Evolutionary conservation across 2,797 vertebrate species (phyloP).

Genomic region (Australoheros facetus): DNA sequence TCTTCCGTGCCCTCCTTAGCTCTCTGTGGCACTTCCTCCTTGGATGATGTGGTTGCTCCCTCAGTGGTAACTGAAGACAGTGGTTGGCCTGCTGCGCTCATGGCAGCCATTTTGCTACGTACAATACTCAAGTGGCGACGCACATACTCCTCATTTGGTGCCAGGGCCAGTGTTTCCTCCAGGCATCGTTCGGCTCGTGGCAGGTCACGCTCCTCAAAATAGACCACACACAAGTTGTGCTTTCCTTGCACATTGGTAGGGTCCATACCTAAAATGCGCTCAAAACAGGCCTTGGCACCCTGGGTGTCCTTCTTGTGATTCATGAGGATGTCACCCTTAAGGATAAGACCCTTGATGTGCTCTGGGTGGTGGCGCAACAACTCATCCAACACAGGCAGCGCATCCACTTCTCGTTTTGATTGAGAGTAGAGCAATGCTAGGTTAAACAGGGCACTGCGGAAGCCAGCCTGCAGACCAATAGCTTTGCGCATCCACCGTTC

Average conservation of each 20-base stretch:
- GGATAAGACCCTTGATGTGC: slow-evolving; percentile 95
- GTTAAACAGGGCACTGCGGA: slow-evolving; percentile 97
- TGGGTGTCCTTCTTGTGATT: slow-evolving; percentile 95
- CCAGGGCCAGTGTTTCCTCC: slow-evolving; percentile 90
- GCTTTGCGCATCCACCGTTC: slow-evolving; percentile 97
- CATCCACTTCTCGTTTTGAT: slow-evolving; percentile 89
- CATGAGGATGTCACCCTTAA: slow-evolving; percentile 99
- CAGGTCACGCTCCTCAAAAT: slow-evolving; percentile 95
- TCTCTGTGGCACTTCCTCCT: slow-evolving; percentile 48
- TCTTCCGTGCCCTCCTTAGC: slow-evolving; percentile 54
- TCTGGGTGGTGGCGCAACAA: slow-evolving; percentile 91
- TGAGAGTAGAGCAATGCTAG: slow-evolving; percentile 95
- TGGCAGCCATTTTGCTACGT: slow-evolving; percentile 90
- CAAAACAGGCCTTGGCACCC: slow-evolving; percentile 92
- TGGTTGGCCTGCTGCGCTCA: slow-evolving; percentile 78
- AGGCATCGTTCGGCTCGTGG: slow-evolving; percentile 90
- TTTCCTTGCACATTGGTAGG: slow-evolving; percentile 96
- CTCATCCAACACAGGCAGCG: slow-evolving; percentile 90
- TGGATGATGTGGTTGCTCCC: neutral
- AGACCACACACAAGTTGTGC: slow-evolving; percentile 97
- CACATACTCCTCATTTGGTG: slow-evolving; percentile 95
- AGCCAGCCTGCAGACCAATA: slow-evolving; percentile 89
- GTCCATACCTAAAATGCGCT: slow-evolving; percentile 91
- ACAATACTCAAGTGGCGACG: slow-evolving; percentile 93
- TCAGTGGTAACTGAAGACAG: slow-evolving; percentile 49